Conservation (phyloP, 2,797 vertebrate genomes). For the Cryptoblepharus egeriae region DNA sequence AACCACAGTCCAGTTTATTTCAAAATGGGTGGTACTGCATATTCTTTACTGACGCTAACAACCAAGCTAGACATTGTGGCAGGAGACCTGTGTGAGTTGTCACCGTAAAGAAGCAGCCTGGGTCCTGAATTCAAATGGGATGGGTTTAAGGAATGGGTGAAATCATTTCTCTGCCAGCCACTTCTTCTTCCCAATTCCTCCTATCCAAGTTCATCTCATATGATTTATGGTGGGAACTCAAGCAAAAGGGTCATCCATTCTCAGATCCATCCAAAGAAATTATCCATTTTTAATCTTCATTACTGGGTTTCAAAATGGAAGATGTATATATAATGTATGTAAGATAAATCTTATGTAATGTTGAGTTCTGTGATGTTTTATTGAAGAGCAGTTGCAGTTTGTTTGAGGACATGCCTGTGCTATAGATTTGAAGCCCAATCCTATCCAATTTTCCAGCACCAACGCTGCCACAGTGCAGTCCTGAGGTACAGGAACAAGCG, state of each 20-base stretch:
- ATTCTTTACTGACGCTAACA: neutral
- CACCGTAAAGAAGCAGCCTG: neutral
- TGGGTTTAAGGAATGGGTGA: no score
- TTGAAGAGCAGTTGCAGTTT: neutral
- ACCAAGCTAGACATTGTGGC: neutral
- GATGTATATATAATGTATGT: neutral
- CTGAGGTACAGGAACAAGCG: no score
- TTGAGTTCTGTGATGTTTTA: neutral
- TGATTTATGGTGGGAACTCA: neutral
- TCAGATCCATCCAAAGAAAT: no score
- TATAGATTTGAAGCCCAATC: neutral
- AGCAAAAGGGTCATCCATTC: no score
- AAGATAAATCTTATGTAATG: constrained; percentile 7
- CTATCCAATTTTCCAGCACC: no score
- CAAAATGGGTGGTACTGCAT: neutral
- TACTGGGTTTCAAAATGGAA: neutral
- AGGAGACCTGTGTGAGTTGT: neutral
- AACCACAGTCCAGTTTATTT: constrained; percentile 7
- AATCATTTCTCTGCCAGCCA: neutral
- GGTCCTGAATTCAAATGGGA: neutral
- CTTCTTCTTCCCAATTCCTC: neutral
- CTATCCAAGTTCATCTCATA: no score
- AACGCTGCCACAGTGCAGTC: no score
- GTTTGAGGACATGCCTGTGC: neutral
- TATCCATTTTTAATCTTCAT: neutral